Evolutionary conservation across 2,888 invertebrate species (phyloP), one percentile per base, ranked within the genome.

Genomic region (Microdon myrmicae): DNA sequence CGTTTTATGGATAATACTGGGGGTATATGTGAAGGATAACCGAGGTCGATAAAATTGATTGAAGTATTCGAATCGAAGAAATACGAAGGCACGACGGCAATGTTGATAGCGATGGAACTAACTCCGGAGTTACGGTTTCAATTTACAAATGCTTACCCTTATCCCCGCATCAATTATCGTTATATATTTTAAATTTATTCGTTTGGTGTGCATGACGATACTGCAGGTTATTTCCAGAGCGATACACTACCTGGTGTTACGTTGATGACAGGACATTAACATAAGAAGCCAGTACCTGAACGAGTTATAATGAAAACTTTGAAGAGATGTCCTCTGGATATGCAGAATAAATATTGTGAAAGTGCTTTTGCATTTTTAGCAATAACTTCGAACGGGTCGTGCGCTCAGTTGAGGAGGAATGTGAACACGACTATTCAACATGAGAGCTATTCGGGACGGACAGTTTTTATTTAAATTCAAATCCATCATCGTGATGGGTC

Each of bases 41-140:
- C 37, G 23, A 51, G 56, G 61, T 45, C 61, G 61, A 64, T 64
- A 64, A 64, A 64, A 64, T 64, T 64, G 61, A 64, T 64, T 64
- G 56, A 64, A 54, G 47, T 60, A 54, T 53, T 54, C 47, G 37
- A 56, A 35, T 31, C 41, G 37, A 37, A 31, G 17, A 64, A 64
- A 64, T 56, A 64, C 56, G 56, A 51, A 64, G 25, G 49, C 19
- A 12, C 23, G 26, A 14, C n/a, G 26, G 19, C 34, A 14, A 7
- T 23, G 8, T 31, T 26, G 10, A 16, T 9, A 28, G 17, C 10
- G 9, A 38, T 16, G 13, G 38, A 61, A 56, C 45, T 44, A 35
- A 39, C 37, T 45, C 35, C 26, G 35, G 49, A 51, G 45, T 56
- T 51, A 48, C 37, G 49, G 39, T 56, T 58, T 64, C 41, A 56